A percentile compares a stretch with the other conserved stretches of the same genome.
Evolutionary conservation across 2,797 vertebrate genomes (phyloP).

Genomic region (Erpetoichthys calabaricus): DNA sequence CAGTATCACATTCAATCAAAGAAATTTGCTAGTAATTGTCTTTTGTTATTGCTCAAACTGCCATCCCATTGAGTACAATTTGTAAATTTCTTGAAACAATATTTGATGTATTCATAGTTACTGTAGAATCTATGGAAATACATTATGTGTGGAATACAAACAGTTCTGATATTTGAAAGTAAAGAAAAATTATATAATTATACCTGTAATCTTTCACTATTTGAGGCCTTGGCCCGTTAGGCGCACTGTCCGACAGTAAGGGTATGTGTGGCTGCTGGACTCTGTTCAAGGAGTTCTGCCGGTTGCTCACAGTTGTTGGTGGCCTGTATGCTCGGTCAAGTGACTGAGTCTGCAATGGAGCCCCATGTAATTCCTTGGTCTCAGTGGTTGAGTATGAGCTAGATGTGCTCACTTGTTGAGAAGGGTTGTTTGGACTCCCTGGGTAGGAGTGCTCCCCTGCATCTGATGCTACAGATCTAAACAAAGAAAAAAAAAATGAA

Average conservation of each 20-base stretch:
- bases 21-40: too few relatives aligned
- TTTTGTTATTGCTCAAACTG: too few relatives aligned
- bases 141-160: not conserved
- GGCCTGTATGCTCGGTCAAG: conserved; percentile 62
- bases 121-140: too few relatives aligned
- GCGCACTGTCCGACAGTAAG: conserved; percentile 48
- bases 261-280: conserved; percentile 53
- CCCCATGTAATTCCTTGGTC: conserved; percentile 58
- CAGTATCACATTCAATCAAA: too few relatives aligned
- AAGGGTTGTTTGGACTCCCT: conserved; percentile 69
- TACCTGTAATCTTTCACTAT: conserved; percentile 72
- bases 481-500: conserved; percentile 7
- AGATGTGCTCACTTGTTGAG: conserved; percentile 49
- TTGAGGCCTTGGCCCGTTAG: conserved; percentile 72
- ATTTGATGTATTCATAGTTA: too few relatives aligned
- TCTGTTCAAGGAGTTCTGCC: conserved; percentile 69
- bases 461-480: conserved; percentile 66
- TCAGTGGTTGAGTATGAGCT: conserved; percentile 42
- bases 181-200: not conserved
- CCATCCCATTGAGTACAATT: too few relatives aligned
- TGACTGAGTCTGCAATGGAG: conserved; percentile 47
- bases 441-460: conserved; percentile 58
- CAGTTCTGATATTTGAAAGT: not conserved
- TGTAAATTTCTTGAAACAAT: too few relatives aligned
- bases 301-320: conserved; percentile 19